Evolutionary conservation across 2,888 invertebrate genomes (phyloP), one percentile per base, ranked within the genome.

Genomic region (Habroteleia sp.): DNA sequence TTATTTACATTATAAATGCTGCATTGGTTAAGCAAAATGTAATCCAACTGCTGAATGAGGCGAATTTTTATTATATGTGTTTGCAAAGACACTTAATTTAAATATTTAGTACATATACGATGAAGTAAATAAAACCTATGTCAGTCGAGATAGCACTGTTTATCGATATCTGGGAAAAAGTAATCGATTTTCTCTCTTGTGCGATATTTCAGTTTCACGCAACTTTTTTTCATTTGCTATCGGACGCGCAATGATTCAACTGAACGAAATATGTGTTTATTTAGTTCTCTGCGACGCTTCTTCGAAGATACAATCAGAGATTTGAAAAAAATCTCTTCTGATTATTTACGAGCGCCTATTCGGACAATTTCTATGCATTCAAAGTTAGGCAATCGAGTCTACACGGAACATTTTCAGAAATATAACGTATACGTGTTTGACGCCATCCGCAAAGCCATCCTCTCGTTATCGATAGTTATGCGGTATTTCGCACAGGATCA

Each of bases 361-460:
- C 33, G 58, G 58, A 68, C 60, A 52, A 69, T 60, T 60, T 60
- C 58, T 25, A 48, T 60, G 48, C 71, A 56, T 63, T 63, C 48
- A 29, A 63, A 62, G 54, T 63, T 71, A 41, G 41, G 29, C 50
- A 63, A 72, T 72, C 63, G 48, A 72, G 63, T 72, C 72, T 50
- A 42, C 27, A 23, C 23, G 35, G 41, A 56, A 14, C 63, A 10
- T 56, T 72, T 63, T 56, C 72, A 63, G 72, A 72, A 72, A 72
- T 72, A 72, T 72, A 72, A 73, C 65, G 73, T 65, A 72, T 72
- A 72, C 72, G 72, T 72, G 72, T 72, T 72, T 72, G 72, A 72
- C 72, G 72, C 72, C 65, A 65, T 72, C 72, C 63, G 72, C 72
- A 72, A 72, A 72, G 72, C 72, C 65, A 72, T 72, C 72, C 72